Base-by-base conservation (phyloP, 1,140 invertebrate species). In the Nasonia giraulti region DNA sequence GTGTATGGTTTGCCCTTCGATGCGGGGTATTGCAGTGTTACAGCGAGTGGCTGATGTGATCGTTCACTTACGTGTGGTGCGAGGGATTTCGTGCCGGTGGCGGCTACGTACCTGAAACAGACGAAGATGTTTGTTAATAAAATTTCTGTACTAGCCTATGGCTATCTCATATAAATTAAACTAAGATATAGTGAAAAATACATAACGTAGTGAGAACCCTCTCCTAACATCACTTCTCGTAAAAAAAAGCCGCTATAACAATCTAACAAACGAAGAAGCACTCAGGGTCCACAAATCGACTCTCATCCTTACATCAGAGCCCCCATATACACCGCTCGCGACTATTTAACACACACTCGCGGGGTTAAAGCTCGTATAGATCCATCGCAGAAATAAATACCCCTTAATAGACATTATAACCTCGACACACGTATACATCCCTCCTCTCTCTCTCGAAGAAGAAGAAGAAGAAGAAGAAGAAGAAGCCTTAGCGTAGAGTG, bases 321-420 rank as follows among this genome's bases (percentile, higher is more conserved):
- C 33, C 33, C 33, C 33, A 37, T 37, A 7, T 62, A 62, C 75
- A 40, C 44, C 4, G n/a, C 74, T 37, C 33, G 75, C 44, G 4
- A 3, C 71, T 50, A 47, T 73, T 82, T 82, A 75, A 44, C 40
- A 44, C 40, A 44, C 40, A 37, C 33, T 3, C 33, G 5, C 33
- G 23, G 55, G 81, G 33, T 12, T 66, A n/a, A 47, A 83, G 23
- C 73, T 76, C 81, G 31, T 23, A 6, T 12, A 44, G 40, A 44
- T 44, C 40, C 68, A 78, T 44, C 62, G 33, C 55, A 78, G 82
- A 84, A 84, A 84, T 84, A 73, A 84, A 83, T 78, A 83, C 23
- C 37, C 74, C 37, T 71, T 83, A 83, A 83, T 83, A 78, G 82
- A 83, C 81, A 68, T 83, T 83, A 83, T 76, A 83, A 76, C 44